Evolutionary conservation across 2,797 vertebrate species (phyloP).

Genomic region (Paguma larvata): DNA sequence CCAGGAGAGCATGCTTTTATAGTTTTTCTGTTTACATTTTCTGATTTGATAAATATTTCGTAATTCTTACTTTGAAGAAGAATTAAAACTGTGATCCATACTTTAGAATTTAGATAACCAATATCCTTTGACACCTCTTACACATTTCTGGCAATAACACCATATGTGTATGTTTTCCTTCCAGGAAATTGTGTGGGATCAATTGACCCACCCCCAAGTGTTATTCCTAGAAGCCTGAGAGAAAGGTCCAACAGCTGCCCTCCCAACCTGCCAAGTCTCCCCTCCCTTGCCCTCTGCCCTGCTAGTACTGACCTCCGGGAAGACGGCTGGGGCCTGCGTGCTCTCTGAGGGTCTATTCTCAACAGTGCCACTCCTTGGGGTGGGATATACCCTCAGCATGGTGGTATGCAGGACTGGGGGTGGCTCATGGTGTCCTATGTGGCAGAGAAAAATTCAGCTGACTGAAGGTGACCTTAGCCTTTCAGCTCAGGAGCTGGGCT

Average conservation of each 20-base stretch:
- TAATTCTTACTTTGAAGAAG: conserved; percentile 28
- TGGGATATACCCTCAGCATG: conserved; percentile 95
- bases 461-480: neutral
- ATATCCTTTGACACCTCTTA: neutral
- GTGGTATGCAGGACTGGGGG: conserved; percentile 97
- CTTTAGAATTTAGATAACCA: conserved; percentile 21
- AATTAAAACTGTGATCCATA: neutral
- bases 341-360: conserved; percentile 87
- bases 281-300: neutral
- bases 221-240: neutral
- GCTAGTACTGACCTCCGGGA: conserved; percentile 90
- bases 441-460: neutral
- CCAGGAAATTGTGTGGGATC: neutral
- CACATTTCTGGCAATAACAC: neutral
- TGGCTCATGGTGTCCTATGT: conserved; percentile 95
- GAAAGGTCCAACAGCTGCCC: neutral
- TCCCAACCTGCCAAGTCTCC: neutral
- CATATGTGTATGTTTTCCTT: neutral
- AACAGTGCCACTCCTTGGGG: conserved; percentile 88
- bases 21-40: conserved; percentile 51
- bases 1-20: neutral
- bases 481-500: neutral
- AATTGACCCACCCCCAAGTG: no score
- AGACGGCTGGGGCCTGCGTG: conserved; percentile 81
- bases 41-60: conserved; percentile 43